Percentiles rank a stretch among this genome's conserved stretches.
These are phyloP conservation scores for Resseliella maxima DNA, from an alignment of 2,888 invertebrate genomes.

Conservation along the genomic window DNA sequence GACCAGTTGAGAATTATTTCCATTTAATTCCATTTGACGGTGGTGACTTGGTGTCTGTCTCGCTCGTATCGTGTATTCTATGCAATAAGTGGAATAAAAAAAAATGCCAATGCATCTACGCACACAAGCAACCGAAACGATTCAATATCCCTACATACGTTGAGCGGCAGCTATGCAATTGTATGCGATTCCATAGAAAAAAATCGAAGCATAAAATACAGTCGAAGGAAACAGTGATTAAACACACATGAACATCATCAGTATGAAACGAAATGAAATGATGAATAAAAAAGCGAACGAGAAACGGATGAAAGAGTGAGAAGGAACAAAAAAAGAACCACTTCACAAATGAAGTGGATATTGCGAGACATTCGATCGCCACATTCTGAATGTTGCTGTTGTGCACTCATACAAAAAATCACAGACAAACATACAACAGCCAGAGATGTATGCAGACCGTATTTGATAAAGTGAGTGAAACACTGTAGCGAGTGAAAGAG, in stretches of 20 bases:
- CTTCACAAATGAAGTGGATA: slow-evolving; percentile 44
- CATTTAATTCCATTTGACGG: slow-evolving; percentile 49
- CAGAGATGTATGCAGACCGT: neutral
- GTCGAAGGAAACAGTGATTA: slow-evolving; percentile 48
- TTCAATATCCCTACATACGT: neutral
- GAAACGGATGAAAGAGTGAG: neutral
- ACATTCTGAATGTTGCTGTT: slow-evolving; percentile 27
- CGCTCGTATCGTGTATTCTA: slow-evolving; percentile 9
- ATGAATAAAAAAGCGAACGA: neutral
- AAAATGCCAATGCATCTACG: slow-evolving; percentile 46
- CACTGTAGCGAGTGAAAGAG: neutral
- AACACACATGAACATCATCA: slow-evolving; percentile 16
- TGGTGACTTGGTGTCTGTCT: slow-evolving; percentile 55
- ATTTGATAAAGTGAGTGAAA: no score
- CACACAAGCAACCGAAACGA: neutral
- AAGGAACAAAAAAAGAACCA: neutral
- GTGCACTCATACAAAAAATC: slow-evolving; percentile 20
- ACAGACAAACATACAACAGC: neutral
- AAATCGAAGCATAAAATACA: neutral
- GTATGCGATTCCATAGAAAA: neutral
- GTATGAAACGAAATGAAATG: neutral
- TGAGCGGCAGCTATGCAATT: neutral
- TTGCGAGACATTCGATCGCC: slow-evolving; percentile 55
- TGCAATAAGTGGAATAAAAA: neutral
- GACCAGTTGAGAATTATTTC: slow-evolving; percentile 36